Evolutionary conservation across 2,888 invertebrate species (phyloP).

Genomic region (Icerya purchasi): DNA sequence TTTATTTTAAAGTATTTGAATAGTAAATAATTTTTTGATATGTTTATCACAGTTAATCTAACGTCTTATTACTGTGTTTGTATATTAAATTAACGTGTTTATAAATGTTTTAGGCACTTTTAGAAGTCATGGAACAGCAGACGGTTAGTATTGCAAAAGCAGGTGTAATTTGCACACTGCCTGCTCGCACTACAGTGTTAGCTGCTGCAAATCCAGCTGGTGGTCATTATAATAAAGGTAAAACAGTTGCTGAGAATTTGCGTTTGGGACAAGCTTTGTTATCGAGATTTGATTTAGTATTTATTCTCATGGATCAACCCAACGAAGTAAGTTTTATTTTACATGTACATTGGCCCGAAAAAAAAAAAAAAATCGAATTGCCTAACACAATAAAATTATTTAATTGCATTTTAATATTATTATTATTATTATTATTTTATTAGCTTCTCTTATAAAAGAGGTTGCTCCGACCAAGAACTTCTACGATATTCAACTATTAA

Average conservation of each 20-base stretch:
- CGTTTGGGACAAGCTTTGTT: slow-evolving; percentile 64
- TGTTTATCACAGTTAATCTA: too few species aligned
- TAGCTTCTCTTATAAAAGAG: too few species aligned
- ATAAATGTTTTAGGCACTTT: too few species aligned
- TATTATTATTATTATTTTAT: too few species aligned
- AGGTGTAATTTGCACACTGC: slow-evolving; percentile 60
- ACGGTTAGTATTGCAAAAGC: slow-evolving; percentile 75
- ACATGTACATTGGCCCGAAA: not conserved
- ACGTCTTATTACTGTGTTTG: too few species aligned
- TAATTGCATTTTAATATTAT: too few species aligned
- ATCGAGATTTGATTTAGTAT: slow-evolving; percentile 81
- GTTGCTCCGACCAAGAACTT: not conserved
- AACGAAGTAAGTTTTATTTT: slow-evolving; percentile 50
- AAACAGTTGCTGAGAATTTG: slow-evolving; percentile 74
- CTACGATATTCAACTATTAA: not conserved
- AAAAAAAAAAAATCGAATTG: not conserved
- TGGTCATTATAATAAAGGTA: slow-evolving; percentile 70
- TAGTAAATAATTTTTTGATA: too few species aligned
- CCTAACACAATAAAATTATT: not conserved
- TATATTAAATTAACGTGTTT: too few species aligned
- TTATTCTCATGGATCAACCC: slow-evolving; percentile 69
- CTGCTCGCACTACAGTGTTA: slow-evolving; percentile 62
- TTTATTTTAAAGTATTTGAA: too few species aligned
- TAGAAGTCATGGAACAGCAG: slow-evolving; percentile 91
- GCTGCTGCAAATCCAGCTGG: slow-evolving; percentile 83